Evolutionary conservation across 2,113 vertebrate species (phyloP).

Genomic region (Psittacus erithacus): DNA sequence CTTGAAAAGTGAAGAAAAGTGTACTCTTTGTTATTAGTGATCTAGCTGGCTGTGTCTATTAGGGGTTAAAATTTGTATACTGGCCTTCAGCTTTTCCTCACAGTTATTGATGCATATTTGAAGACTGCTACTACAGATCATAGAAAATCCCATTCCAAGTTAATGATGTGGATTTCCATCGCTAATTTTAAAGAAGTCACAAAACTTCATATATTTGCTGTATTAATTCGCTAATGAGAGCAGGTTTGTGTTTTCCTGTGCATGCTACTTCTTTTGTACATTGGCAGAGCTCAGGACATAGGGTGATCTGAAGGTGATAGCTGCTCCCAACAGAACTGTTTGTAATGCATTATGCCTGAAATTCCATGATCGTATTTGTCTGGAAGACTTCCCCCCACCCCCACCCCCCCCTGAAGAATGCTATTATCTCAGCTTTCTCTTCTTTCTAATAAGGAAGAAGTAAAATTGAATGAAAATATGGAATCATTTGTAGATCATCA

Average conservation of each 20-base stretch:
- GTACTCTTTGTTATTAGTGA: not conserved
- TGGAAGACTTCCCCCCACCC: not conserved
- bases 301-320: not conserved
- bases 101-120: not conserved
- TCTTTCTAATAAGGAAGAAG: not conserved
- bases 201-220: not conserved
- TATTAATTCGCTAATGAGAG: slow-evolving; percentile 22
- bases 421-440: not conserved
- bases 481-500: not conserved
- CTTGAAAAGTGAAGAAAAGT: not conserved
- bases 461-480: not conserved
- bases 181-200: slow-evolving; percentile 16
- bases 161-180: not conserved
- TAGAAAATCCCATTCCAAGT: slow-evolving; percentile 2
- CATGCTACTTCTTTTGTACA: not conserved
- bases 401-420: not conserved
- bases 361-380: not conserved
- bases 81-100: not conserved
- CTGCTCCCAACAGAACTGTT: not conserved
- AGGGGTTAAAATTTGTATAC: not conserved
- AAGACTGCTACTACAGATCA: not conserved
- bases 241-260: not conserved
- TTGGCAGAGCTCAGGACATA: not conserved
- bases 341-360: not conserved
- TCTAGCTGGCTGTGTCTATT: not conserved